Conservation (phyloP, 2,888 invertebrate species). For the Tetragonula carbonaria region DNA sequence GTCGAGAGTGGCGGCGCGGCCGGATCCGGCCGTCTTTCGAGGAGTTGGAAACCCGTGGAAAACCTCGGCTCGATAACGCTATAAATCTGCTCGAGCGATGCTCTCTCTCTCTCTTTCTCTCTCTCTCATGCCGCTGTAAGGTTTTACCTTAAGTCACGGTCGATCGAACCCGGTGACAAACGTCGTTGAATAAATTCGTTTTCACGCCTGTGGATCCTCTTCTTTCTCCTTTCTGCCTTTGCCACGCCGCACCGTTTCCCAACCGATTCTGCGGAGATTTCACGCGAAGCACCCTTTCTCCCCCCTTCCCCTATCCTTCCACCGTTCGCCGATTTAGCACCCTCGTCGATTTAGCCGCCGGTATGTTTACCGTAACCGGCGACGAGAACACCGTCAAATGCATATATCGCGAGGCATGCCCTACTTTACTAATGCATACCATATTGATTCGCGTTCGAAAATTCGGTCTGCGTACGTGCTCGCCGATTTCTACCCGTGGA, state of each 20-base stretch:
- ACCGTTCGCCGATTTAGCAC: neutral
- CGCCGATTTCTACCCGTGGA: conserved; percentile 11
- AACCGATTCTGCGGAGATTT: neutral
- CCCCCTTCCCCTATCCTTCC: too few relatives aligned
- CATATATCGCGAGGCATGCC: conserved; percentile 36
- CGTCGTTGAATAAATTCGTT: conserved; percentile 70
- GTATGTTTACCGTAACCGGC: conserved; percentile 35
- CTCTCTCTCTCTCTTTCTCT: conserved; percentile 12
- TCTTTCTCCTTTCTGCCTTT: neutral
- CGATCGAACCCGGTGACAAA: conserved; percentile 67
- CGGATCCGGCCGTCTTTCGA: conserved; percentile 52
- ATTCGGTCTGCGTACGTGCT: conserved; percentile 38
- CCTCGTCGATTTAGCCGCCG: conserved; percentile 2
- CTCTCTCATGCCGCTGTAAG: conserved; percentile 12
- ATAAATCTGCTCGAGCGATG: conserved; percentile 63
- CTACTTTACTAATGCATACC: conserved; percentile 48
- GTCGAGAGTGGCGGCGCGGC: conserved; percentile 26
- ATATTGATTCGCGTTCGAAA: conserved; percentile 58
- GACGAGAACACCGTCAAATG: conserved; percentile 20
- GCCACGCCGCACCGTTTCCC: too few relatives aligned
- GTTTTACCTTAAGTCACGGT: conserved; percentile 68
- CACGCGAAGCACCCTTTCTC: neutral
- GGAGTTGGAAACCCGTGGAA: conserved; percentile 62
- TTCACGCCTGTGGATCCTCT: neutral
- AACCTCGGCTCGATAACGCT: conserved; percentile 70